These are phyloP conservation scores for Dicyrtoma fusca DNA, from an alignment of 2,888 invertebrate species.

Conservation along the genomic window DNA sequence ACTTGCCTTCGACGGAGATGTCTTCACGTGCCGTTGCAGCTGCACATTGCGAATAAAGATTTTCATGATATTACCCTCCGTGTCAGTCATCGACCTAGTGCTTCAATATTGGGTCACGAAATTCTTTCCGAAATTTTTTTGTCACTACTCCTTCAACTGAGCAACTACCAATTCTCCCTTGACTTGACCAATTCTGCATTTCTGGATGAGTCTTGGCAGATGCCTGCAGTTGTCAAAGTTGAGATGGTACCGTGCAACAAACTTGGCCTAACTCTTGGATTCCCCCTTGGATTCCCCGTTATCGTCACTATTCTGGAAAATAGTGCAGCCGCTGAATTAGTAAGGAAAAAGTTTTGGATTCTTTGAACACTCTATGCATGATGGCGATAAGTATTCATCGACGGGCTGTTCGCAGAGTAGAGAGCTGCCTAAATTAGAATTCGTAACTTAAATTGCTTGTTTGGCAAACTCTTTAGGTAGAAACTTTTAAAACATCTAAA, in stretches of 20 bases:
- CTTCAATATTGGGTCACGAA: slow-evolving; percentile 64
- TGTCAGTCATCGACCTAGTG: slow-evolving; percentile 45
- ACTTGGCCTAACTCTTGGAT: slow-evolving; percentile 65
- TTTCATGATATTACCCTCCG: slow-evolving; percentile 45
- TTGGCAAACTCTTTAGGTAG: too few relatives aligned
- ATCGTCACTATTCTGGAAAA: slow-evolving; percentile 65
- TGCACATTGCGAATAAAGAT: slow-evolving; percentile 60
- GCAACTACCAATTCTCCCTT: slow-evolving; percentile 63
- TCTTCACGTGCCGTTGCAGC: slow-evolving; percentile 64
- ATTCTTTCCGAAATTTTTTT: slow-evolving; percentile 67
- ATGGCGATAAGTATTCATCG: too few relatives aligned
- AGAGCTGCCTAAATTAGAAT: too few relatives aligned
- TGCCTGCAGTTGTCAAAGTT: slow-evolving; percentile 64
- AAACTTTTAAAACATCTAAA: too few relatives aligned
- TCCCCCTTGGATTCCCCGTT: slow-evolving; percentile 66
- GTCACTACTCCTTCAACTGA: slow-evolving; percentile 65
- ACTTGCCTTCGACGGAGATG: slow-evolving; percentile 64
- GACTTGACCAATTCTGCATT: slow-evolving; percentile 66
- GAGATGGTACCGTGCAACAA: slow-evolving; percentile 69
- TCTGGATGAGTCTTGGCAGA: slow-evolving; percentile 68
- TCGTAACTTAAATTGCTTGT: too few relatives aligned
- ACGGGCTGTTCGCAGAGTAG: too few relatives aligned
- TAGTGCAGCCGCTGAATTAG: slow-evolving; percentile 69
- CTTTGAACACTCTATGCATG: too few relatives aligned
- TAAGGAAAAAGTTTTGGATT: slow-evolving; percentile 62